These are phyloP conservation scores for Ovis aries DNA, from an alignment of 2,113 vertebrate species.

Conservation along the genomic window DNA sequence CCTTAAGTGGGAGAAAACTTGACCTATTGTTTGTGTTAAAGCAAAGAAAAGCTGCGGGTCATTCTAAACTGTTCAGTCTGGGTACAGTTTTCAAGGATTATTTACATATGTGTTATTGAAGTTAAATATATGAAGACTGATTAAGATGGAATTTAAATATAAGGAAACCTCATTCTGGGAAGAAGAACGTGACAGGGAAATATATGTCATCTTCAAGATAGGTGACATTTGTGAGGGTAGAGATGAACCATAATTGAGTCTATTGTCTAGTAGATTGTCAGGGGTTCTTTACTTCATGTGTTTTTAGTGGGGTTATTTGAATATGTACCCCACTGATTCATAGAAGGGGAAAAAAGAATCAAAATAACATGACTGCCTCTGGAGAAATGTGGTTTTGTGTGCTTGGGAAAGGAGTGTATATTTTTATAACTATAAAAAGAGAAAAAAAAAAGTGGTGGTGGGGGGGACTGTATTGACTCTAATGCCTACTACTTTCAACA, in stretches of 20 bases:
- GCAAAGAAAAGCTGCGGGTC: neutral
- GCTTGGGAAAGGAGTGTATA: conserved; percentile 1
- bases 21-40: conserved; percentile 47
- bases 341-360: neutral
- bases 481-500: neutral
- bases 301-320: neutral
- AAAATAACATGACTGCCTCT: neutral
- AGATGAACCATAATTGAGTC: neutral
- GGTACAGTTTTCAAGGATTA: neutral
- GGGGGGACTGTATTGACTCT: neutral
- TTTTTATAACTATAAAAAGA: neutral
- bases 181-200: neutral
- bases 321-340: neutral
- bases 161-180: neutral
- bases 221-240: neutral
- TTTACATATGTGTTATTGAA: conserved; percentile 4
- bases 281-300: neutral
- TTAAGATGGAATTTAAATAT: neutral
- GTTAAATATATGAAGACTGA: neutral
- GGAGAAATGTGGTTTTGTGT: neutral
- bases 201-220: neutral
- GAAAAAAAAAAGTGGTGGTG: neutral
- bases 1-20: conserved; percentile 32
- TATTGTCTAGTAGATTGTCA: neutral
- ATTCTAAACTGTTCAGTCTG: neutral